Conservation (phyloP, 2,797 vertebrate species). For the Moxostoma hubbsi region DNA sequence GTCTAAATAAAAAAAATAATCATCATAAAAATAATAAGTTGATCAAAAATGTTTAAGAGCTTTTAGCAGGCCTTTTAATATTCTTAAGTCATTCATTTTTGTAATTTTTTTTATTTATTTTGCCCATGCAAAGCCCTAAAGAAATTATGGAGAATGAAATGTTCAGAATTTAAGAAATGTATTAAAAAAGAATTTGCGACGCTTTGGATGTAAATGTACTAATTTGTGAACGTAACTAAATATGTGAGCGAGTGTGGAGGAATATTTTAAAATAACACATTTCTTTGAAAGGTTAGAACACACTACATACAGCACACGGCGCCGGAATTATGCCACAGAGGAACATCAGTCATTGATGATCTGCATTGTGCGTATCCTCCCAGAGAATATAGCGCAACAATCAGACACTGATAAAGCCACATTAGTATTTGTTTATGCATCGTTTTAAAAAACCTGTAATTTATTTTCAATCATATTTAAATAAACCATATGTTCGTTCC, state of each 20-base stretch:
- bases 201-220: background rate
- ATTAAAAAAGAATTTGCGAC: background rate
- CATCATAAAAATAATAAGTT: too few species aligned
- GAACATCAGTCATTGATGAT: constrained; percentile 20
- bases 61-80: too few species aligned
- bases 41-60: too few species aligned
- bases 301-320: too few species aligned
- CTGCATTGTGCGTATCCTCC: background rate
- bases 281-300: background rate
- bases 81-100: too few species aligned
- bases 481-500: background rate
- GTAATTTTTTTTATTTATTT: too few species aligned
- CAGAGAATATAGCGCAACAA: background rate
- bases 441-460: background rate
- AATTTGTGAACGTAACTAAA: background rate
- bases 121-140: too few species aligned
- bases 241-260: too few species aligned
- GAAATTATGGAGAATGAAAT: too few species aligned
- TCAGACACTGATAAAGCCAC: background rate
- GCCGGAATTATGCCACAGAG: background rate
- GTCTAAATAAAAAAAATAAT: too few species aligned
- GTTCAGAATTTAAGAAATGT: too few species aligned
- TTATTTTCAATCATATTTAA: background rate
- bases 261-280: background rate
- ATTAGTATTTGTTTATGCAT: background rate